Conservation (phyloP, 2,113 vertebrate genomes). For the Oryzias javanicus region DNA sequence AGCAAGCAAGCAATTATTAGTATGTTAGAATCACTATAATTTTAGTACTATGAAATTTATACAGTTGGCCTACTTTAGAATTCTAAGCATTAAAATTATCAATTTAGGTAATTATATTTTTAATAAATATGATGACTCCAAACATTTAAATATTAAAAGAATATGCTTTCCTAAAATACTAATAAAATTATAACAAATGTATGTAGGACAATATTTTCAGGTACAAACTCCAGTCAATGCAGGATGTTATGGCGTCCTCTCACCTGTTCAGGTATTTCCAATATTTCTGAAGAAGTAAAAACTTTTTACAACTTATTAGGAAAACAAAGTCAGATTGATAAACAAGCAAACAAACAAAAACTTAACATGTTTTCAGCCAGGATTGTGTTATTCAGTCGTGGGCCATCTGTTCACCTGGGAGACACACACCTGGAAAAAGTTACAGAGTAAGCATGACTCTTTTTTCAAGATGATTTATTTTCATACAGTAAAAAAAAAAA, state of each 20-base stretch:
- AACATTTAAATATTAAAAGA: too few relatives aligned
- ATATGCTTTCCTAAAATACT: too few relatives aligned
- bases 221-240: too few relatives aligned
- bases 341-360: background rate
- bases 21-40: background rate
- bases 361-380: background rate
- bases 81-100: too few relatives aligned
- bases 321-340: slow-evolving; percentile 6
- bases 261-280: slow-evolving; percentile 5
- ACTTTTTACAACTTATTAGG: background rate
- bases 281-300: background rate
- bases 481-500: background rate
- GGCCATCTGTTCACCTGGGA: slow-evolving; percentile 48
- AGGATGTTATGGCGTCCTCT: background rate
- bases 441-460: background rate
- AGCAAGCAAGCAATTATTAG: slow-evolving; percentile 4
- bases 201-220: too few relatives aligned
- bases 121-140: too few relatives aligned
- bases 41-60: too few relatives aligned
- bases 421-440: slow-evolving; percentile 40
- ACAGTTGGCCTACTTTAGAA: too few relatives aligned
- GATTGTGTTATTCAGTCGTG: background rate
- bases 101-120: too few relatives aligned
- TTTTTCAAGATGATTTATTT: background rate
- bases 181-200: too few relatives aligned